Percentiles rank a stretch among this genome's conserved stretches.
phyloP scores from a whole-genome alignment of 2,888 invertebrate genomes.

The Trypoxylon attenuatum region DNA sequence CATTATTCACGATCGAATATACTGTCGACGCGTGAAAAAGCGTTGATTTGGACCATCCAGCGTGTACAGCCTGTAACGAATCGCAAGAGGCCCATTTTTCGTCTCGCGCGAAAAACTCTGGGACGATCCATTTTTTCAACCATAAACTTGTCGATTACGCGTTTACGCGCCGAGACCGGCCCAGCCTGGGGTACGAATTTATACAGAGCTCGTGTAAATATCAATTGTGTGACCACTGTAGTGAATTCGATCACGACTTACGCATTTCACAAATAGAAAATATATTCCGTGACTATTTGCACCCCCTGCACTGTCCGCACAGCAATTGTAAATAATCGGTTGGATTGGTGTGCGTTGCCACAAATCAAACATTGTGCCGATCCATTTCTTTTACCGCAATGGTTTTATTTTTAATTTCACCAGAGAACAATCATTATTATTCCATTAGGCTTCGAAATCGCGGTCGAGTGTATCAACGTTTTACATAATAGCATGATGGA shows the following conservation, averaged over 20 bases:
- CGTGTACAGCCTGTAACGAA: not conserved
- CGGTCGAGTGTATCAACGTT: too few relatives aligned
- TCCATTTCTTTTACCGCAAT: not conserved
- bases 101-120: not conserved
- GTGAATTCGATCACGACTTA: conserved; percentile 13
- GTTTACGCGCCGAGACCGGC: not conserved
- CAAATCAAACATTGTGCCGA: not conserved
- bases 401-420: too few relatives aligned
- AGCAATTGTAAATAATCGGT: conserved; percentile 8
- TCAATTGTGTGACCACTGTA: conserved; percentile 11
- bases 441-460: too few relatives aligned
- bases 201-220: conserved; percentile 20
- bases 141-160: not conserved
- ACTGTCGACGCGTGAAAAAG: not conserved
- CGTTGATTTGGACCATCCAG: not conserved
- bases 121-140: not conserved
- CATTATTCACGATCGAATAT: not conserved
- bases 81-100: not conserved
- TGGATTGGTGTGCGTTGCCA: not conserved
- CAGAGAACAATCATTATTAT: too few relatives aligned
- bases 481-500: too few relatives aligned
- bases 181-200: conserved; percentile 2
- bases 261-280: conserved; percentile 25
- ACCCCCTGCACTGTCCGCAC: not conserved
- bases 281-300: conserved; percentile 27